Conservation (phyloP, 2,113 vertebrate species). For the Dermatemys mawii region DNA sequence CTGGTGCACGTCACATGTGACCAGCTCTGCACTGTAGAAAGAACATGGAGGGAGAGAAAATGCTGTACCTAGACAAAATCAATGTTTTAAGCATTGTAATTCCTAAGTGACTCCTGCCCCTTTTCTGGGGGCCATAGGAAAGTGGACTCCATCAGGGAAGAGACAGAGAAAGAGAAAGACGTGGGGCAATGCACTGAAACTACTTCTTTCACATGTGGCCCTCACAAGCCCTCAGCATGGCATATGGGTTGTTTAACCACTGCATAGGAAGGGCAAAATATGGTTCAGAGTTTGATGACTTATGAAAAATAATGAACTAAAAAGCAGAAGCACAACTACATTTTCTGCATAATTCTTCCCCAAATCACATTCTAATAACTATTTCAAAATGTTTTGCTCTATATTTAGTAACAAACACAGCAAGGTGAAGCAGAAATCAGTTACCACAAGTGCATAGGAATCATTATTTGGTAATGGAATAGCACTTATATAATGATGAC, state of each 20-base stretch:
- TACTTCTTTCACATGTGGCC: not conserved
- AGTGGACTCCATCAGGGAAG: not conserved
- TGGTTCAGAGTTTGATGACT: not conserved
- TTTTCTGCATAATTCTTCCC: constrained; percentile 16
- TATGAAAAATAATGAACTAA: not conserved
- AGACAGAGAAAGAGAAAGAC: not conserved
- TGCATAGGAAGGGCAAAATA: not conserved
- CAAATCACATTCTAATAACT: not conserved
- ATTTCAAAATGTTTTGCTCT: constrained; percentile 2
- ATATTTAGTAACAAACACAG: constrained; percentile 19
- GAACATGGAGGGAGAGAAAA: fast-evolving
- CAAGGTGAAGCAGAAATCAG: constrained; percentile 51
- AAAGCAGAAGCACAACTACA: constrained; percentile 4
- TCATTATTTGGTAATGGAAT: constrained; percentile 32
- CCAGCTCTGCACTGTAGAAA: not conserved
- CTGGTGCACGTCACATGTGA: not conserved
- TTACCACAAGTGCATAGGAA: not conserved
- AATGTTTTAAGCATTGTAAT: not conserved
- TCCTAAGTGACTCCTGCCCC: not conserved
- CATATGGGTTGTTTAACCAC: fast-evolving
- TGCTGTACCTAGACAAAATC: fast-evolving
- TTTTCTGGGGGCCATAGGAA: not conserved
- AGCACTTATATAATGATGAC: constrained; percentile 37
- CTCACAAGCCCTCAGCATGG: not conserved
- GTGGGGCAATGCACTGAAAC: not conserved